Evolutionary conservation across 1,140 invertebrate genomes (phyloP).

Genomic region (Drosophila tani): DNA sequence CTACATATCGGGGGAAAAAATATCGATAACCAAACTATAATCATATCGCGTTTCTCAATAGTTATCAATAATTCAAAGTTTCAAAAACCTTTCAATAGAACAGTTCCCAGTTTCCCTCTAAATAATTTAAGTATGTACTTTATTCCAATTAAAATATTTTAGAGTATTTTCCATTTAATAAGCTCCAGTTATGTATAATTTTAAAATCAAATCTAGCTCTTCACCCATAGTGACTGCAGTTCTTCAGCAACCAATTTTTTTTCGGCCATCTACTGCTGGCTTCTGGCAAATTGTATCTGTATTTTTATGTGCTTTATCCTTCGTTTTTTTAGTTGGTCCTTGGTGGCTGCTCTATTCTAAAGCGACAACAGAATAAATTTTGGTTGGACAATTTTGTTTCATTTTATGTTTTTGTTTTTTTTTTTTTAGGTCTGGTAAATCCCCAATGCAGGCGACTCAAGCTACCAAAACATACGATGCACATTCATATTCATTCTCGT

Average conservation of each 20-base stretch:
- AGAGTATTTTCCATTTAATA: background rate
- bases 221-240: slow-evolving; percentile 43
- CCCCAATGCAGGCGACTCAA: slow-evolving; percentile 58
- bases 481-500: slow-evolving; percentile 59
- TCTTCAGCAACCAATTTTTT: slow-evolving; percentile 33
- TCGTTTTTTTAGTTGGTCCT: slow-evolving; percentile 48
- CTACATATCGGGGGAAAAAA: too few relatives aligned
- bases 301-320: slow-evolving; percentile 49
- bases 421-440: slow-evolving; percentile 38
- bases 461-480: slow-evolving; percentile 50
- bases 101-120: background rate
- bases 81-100: too few relatives aligned
- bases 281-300: slow-evolving; percentile 51
- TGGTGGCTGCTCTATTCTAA: slow-evolving; percentile 58
- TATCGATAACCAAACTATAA: too few relatives aligned
- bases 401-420: slow-evolving; percentile 22
- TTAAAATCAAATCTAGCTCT: background rate
- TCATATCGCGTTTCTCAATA: too few relatives aligned
- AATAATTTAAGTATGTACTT: background rate
- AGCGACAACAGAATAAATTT: slow-evolving; percentile 65
- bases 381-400: slow-evolving; percentile 50
- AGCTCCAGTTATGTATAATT: background rate
- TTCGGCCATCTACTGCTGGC: slow-evolving; percentile 25
- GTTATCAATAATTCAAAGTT: too few relatives aligned
- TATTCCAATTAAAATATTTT: background rate